A percentile compares a stretch with the other conserved stretches of the same genome.
Evolutionary conservation across 2,113 vertebrate genomes (phyloP).

Genomic region (Mobula hypostoma): DNA sequence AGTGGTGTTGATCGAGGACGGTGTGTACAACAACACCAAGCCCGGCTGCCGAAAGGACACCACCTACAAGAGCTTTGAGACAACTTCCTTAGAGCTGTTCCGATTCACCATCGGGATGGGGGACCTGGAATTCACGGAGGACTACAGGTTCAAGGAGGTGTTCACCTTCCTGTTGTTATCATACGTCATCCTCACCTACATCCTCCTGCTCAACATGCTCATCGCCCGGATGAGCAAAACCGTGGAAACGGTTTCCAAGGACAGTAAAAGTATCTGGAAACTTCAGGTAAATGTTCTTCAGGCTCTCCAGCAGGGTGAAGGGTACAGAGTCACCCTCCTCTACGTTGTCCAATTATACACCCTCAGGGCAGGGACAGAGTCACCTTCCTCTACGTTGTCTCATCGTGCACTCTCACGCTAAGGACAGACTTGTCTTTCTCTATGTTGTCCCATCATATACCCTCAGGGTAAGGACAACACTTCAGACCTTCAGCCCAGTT

Average conservation of each 20-base stretch:
- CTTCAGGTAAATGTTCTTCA: slow-evolving; percentile 70
- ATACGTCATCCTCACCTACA: slow-evolving; percentile 92
- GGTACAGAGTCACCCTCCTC: not conserved
- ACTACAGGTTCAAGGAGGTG: slow-evolving; percentile 74
- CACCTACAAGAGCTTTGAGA: slow-evolving; percentile 68
- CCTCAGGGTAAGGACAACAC: too few relatives aligned
- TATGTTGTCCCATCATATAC: too few relatives aligned
- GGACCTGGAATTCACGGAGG: slow-evolving; percentile 84
- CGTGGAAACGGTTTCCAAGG: slow-evolving; percentile 72
- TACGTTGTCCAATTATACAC: not conserved
- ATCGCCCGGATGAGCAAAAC: slow-evolving; percentile 92
- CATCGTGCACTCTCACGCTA: too few relatives aligned
- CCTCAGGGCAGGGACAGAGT: not conserved
- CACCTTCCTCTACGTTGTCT: not conserved
- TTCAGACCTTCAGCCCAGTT: too few relatives aligned
- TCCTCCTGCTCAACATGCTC: slow-evolving; percentile 96
- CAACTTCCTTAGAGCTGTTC: slow-evolving; percentile 84
- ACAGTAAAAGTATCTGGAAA: slow-evolving; percentile 89
- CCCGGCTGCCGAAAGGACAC: slow-evolving; percentile 47
- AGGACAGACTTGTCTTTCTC: too few relatives aligned
- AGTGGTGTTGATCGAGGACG: slow-evolving; percentile 81
- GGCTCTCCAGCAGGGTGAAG: not conserved
- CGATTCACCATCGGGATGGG: slow-evolving; percentile 99
- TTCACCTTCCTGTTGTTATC: slow-evolving; percentile 79
- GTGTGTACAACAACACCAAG: slow-evolving; percentile 33